phyloP scores from a whole-genome alignment of 1,140 invertebrate species.

The Ericerus pela region DNA sequence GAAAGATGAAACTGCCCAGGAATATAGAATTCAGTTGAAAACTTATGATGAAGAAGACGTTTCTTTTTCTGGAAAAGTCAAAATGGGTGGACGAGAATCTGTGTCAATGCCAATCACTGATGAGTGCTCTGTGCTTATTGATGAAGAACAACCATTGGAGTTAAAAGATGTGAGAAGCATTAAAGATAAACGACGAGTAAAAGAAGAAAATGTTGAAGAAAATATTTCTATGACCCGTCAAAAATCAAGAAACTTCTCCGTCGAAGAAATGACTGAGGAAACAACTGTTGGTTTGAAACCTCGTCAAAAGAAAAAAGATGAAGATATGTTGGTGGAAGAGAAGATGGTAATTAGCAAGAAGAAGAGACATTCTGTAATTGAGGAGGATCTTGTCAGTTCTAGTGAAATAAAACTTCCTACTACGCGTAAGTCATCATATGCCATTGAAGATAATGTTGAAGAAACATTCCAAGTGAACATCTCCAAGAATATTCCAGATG shows the following conservation, averaged over 20 bases:
- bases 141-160: constrained; percentile 39
- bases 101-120: constrained; percentile 21
- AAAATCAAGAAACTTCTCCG: neutral
- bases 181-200: constrained; percentile 8
- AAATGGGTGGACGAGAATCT: constrained; percentile 47
- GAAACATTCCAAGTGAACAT: constrained; percentile 24
- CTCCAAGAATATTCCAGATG: constrained; percentile 18
- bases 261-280: neutral
- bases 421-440: constrained; percentile 16
- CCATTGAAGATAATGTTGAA: constrained; percentile 25
- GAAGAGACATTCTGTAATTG: neutral
- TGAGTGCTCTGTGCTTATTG: constrained; percentile 45
- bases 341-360: neutral
- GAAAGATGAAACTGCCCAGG: constrained; percentile 70
- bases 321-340: neutral
- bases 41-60: constrained; percentile 74
- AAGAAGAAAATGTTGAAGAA: neutral
- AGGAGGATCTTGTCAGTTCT: neutral
- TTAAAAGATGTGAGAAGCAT: constrained; percentile 21
- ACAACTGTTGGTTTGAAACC: neutral
- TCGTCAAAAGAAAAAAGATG: neutral
- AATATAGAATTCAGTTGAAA: constrained; percentile 67
- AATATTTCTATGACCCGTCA: neutral
- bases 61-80: constrained; percentile 64
- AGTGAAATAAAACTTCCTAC: constrained; percentile 8